phyloP scores from a whole-genome alignment of 2,888 invertebrate species.

The Steromphala cineraria region DNA sequence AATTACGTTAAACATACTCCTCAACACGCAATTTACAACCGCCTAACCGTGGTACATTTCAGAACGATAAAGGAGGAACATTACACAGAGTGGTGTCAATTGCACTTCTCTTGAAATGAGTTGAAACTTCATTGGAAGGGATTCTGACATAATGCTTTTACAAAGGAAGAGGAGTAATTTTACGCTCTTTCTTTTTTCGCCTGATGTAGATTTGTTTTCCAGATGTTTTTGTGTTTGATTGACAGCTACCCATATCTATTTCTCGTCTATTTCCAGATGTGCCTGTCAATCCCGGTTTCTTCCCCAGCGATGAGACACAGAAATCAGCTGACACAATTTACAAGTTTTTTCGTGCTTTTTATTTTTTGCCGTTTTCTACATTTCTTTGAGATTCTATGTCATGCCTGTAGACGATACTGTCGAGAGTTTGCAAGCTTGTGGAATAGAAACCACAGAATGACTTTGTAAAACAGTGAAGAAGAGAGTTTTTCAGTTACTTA shows the following conservation, averaged over 20 bases:
- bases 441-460: too few relatives aligned
- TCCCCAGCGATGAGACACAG: background rate
- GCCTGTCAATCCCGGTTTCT: background rate
- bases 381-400: background rate
- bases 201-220: constrained; percentile 16
- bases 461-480: too few relatives aligned
- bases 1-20: too few relatives aligned
- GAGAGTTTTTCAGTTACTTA: too few relatives aligned
- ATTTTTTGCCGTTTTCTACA: background rate
- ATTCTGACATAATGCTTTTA: constrained; percentile 11
- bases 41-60: too few relatives aligned
- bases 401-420: background rate
- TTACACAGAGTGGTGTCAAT: too few relatives aligned
- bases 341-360: background rate
- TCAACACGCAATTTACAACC: too few relatives aligned
- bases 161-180: constrained; percentile 17
- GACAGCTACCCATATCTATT: constrained; percentile 1
- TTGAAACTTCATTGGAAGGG: background rate
- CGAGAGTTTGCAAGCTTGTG: background rate
- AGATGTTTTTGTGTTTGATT: constrained; percentile 13
- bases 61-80: too few relatives aligned
- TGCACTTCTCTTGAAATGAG: background rate
- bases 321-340: constrained; percentile 1
- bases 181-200: background rate
- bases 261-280: constrained; percentile 15